Base-by-base conservation (phyloP, 2,113 vertebrate genomes). In the Nyctereutes procyonoides region DNA sequence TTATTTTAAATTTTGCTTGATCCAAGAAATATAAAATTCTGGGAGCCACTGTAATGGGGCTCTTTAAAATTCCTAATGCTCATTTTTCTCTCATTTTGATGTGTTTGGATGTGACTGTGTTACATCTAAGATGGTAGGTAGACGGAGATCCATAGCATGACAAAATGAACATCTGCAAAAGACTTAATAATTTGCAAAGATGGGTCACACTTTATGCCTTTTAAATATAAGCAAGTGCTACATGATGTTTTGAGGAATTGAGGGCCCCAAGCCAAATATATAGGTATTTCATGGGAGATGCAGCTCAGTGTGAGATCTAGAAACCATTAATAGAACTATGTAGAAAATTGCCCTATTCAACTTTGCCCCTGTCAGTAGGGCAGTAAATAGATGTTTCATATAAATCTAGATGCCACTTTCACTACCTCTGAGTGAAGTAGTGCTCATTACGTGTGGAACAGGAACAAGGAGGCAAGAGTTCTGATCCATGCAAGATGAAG, bases 1-100 rank as follows among this genome's bases (percentile, higher is more conserved):
- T 90, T 53, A 82, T 65, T 93, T 93, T 12, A 77, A 62, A n/a
- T 28, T 89, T 67, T 86, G 79, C 32, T 79, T 82, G 17, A 86
- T 62, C 7, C 13, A 79, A 35, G 53, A 86, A 89, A 67, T 89
- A 4, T 2, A 15, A 58, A 58, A 60, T 32, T 73, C 48, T 81
- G 56, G 32, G 3, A 76, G 1, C 8, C 8, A 67, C 17, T 51
- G 3, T 65, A 20, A 30, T 51, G 15, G 24, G 55, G 20, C 5
- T 62, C 53, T 51, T 15, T 19, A 58, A 30, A 26, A 20, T 30
- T 43, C 14, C 43, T 43, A 51, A 11, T 20, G 22, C 4, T 87
- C 43, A 63, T 10, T 3, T 2, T 1, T n/a, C 28, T 63, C 14
- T 65, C 53, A 35, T n/a, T 16, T 2, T 14, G 14, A 71, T 60